Conservation (phyloP, 2,888 invertebrate genomes). For the Dusona sp. region DNA sequence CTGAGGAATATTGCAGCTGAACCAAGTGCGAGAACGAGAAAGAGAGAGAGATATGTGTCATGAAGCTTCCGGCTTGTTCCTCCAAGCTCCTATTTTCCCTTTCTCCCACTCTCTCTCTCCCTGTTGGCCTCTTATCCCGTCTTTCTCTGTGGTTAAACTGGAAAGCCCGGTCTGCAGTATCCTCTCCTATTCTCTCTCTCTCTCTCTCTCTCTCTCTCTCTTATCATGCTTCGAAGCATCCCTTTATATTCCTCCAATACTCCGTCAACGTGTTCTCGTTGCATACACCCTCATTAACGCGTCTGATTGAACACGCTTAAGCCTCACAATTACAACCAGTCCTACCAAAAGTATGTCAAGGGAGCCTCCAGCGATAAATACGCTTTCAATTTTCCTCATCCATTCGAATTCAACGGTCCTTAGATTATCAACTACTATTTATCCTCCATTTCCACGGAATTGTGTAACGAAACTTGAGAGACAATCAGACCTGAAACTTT, state of each 20-base stretch:
- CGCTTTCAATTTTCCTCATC: background rate
- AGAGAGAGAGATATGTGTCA: conserved; percentile 57
- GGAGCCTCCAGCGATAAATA: background rate
- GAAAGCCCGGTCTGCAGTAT: conserved; percentile 28
- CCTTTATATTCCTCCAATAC: conserved; percentile 40
- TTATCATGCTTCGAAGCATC: conserved; percentile 38
- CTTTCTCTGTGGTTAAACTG: conserved; percentile 22
- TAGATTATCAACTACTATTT: background rate
- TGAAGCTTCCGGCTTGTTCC: conserved; percentile 48
- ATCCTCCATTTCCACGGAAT: background rate
- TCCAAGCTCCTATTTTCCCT: conserved; percentile 57
- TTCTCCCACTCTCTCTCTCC: conserved; percentile 41
- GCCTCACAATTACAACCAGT: background rate
- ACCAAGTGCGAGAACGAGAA: conserved; percentile 22
- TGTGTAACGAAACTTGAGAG: background rate
- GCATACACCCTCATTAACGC: conserved; percentile 40
- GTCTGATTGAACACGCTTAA: conserved; percentile 37
- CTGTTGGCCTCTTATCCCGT: conserved; percentile 6
- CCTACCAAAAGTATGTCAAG: background rate
- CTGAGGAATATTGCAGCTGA: conserved; percentile 56
- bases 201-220: background rate
- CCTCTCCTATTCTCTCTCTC: conserved; percentile 1
- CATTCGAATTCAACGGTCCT: background rate
- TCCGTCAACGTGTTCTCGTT: conserved; percentile 6
- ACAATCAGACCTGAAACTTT: background rate